A percentile compares a stretch with the other conserved stretches of the same genome.
phyloP scores from a whole-genome alignment of 2,888 invertebrate genomes.

The Epirrita christyi region DNA sequence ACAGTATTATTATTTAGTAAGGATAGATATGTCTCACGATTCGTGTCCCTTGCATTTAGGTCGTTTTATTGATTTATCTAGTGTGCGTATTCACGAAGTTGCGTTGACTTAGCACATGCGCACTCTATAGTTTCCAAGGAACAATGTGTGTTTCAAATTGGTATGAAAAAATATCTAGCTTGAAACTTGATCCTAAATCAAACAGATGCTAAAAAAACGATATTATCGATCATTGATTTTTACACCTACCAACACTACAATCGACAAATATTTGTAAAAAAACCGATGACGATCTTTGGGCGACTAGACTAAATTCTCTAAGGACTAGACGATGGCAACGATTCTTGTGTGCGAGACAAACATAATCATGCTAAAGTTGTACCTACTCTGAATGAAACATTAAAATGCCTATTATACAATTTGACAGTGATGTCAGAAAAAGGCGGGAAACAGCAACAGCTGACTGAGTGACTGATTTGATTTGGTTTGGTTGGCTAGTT shows the following conservation, averaged over 20 bases:
- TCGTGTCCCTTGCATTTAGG: conserved; percentile 31
- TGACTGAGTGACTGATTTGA: too few relatives aligned
- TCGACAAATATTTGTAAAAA: too few relatives aligned
- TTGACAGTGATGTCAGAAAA: not conserved
- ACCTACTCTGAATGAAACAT: too few relatives aligned
- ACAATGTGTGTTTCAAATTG: not conserved
- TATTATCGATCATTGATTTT: not conserved
- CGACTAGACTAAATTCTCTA: too few relatives aligned
- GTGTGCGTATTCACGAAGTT: conserved; percentile 56
- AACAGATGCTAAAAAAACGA: not conserved
- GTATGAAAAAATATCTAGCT: not conserved
- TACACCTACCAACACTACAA: too few relatives aligned
- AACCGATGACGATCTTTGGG: too few relatives aligned
- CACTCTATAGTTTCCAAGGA: not conserved
- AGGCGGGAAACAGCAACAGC: conserved; percentile 8
- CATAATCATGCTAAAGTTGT: too few relatives aligned
- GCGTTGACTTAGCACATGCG: conserved; percentile 55
- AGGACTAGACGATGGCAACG: too few relatives aligned
- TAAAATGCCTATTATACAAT: too few relatives aligned
- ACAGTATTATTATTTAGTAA: conserved; percentile 27
- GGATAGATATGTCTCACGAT: conserved; percentile 46
- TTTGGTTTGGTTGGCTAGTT: too few relatives aligned
- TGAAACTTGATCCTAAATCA: too few relatives aligned
- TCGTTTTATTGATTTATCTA: conserved; percentile 56
- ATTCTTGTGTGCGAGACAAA: too few relatives aligned